Evolutionary conservation across 1,140 invertebrate genomes (phyloP), one percentile per base, ranked within the genome.

Genomic region (Pararge aegeria): DNA sequence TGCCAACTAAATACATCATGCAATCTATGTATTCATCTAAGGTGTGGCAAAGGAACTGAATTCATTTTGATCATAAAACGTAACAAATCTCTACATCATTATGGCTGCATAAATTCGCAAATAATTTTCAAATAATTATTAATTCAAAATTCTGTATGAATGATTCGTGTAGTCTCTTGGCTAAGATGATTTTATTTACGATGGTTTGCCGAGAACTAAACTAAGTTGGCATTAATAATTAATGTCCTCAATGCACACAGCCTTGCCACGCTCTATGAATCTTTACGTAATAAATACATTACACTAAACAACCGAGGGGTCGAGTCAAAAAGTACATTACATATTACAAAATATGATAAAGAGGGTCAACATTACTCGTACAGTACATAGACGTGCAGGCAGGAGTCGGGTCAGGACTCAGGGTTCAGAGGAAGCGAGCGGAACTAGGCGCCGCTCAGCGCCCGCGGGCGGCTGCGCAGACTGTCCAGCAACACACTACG

Each of bases 221-320:
- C 83, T 87, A 87, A 77, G 76, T 81, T 82, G 85, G 87, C 87
- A 75, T 88, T 86, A 82, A 84, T 73, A 24, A 24, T 24, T 24
- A 88, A 90, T 89, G 90, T 91, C 90, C 90, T 91, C 89, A 91
- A 91, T 91, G 91, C 90, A 91, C 92, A 93, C 92, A 92, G 92
- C 92, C 92, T 93, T 91, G 92, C 92, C 91, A 92, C 92, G 92
- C 92, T 92, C 91, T 90, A 91, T 88, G 82, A 89, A 83, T 87
- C 72, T 77, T 78, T 77, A 87, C 77, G 81, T 59, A 60, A 64
- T 68, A 79, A 78, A 78, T 79, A 88, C 80, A 84, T 80, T 81
- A 87, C 80, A 89, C 83, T 87, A 87, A 87, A 66, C 70, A 80
- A 83, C 81, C 83, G 83, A 80, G 80, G 83, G 83, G 67, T 81